A percentile compares a stretch with the other conserved stretches of the same genome.
Conservation (phyloP, 37 sponge, comb jelly and placozoan species). For the Cliona cf. orientalis region DNA sequence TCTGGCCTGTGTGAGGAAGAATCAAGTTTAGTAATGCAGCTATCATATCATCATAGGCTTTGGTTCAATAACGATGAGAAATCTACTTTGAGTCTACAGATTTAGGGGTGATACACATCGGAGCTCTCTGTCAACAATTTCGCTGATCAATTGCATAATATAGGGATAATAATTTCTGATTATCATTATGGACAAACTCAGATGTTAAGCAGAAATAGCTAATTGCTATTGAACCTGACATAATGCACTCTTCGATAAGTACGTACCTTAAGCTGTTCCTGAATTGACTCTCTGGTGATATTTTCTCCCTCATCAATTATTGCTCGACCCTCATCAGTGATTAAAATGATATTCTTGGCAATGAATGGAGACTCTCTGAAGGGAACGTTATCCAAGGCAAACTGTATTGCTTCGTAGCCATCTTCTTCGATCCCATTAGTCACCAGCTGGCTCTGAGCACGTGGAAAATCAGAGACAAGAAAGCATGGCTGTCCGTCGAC, state of each 20-base stretch:
- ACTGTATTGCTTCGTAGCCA: slow-evolving; percentile 65
- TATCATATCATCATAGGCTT: too few relatives aligned
- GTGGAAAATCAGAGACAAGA: slow-evolving; percentile 23
- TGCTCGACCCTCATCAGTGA: slow-evolving; percentile 42
- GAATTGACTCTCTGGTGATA: slow-evolving; percentile 7
- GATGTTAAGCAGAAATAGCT: too few relatives aligned
- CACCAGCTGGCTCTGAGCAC: slow-evolving; percentile 19
- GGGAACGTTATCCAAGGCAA: slow-evolving; percentile 44
- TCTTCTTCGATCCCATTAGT: slow-evolving; percentile 20
- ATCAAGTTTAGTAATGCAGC: not conserved
- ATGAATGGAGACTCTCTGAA: slow-evolving; percentile 48
- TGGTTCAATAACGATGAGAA: too few relatives aligned
- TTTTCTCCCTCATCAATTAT: slow-evolving; percentile 15
- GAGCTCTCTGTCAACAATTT: too few relatives aligned
- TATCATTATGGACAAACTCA: too few relatives aligned
- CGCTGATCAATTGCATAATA: too few relatives aligned
- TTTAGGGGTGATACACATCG: too few relatives aligned
- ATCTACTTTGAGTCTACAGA: too few relatives aligned
- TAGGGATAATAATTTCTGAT: too few relatives aligned
- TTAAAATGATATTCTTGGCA: slow-evolving; percentile 33
- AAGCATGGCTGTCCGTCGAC: slow-evolving; percentile 43
- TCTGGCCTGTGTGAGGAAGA: not conserved
- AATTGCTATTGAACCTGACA: too few relatives aligned
- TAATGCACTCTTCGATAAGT: too few relatives aligned
- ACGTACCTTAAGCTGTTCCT: not conserved